Evolutionary conservation across 2,113 vertebrate genomes (phyloP).

Genomic region (Rhinolophus sinicus): DNA sequence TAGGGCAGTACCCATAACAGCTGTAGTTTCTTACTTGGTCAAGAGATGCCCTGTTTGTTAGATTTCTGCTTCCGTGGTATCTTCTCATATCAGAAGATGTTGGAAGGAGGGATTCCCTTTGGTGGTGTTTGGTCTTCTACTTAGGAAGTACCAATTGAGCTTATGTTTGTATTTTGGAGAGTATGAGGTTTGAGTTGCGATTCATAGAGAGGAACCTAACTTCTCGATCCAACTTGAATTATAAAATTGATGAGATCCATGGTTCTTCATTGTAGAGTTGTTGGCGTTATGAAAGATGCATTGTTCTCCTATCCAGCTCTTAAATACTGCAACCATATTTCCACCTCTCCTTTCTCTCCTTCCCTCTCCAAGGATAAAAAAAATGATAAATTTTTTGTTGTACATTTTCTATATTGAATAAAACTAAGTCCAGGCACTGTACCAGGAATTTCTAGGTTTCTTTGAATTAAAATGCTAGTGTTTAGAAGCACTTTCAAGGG

Average conservation of each 20-base stretch:
- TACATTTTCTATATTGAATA: not conserved
- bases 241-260: not conserved
- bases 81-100: not conserved
- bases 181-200: conserved; percentile 24
- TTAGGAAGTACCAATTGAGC: conserved; percentile 36
- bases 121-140: conserved; percentile 14
- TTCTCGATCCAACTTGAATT: not conserved
- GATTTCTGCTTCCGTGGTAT: not conserved
- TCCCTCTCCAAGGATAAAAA: not conserved
- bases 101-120: conserved; percentile 41
- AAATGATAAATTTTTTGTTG: conserved; percentile 41
- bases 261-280: not conserved
- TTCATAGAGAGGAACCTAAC: not conserved
- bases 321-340: not conserved
- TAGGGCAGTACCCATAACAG: not conserved
- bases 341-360: not conserved
- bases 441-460: not conserved
- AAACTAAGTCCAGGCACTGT: not conserved
- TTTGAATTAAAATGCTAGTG: not conserved
- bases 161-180: conserved; percentile 50
- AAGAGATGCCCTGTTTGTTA: conserved; percentile 14
- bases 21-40: conserved; percentile 30
- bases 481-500: conserved; percentile 5
- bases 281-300: not conserved
- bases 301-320: not conserved